Base-by-base conservation (phyloP, 2,113 vertebrate genomes). In the Odontesthes bonariensis region DNA sequence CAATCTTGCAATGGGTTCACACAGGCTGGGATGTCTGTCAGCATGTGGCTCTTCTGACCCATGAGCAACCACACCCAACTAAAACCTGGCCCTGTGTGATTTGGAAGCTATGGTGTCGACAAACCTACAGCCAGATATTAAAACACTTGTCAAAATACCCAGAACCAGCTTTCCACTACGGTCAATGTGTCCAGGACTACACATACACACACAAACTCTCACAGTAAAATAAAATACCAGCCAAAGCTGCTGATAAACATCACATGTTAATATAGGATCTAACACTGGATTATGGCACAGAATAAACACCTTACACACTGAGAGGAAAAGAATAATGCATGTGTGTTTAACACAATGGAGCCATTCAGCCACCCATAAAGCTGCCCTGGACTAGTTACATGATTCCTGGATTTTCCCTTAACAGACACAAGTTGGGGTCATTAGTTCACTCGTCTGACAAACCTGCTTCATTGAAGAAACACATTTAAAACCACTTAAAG, bases 281-380 rank as follows among this genome's bases (percentile, higher is more conserved):
- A 54, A 66, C 57, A 20, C 42, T 71, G 84, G 74, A 90, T 89
- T 86, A 82, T 49, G 8, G 35, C 60, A 66, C 85, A 49, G 51
- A 82, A 83, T 78, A 86, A 88, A 86, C 78, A 86, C 78, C 83
- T 85, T 73, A 66, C 61, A 79, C 71, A n/a, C 51, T 0, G 20
- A 75, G 55, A 71, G 71, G 33, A 53, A 87, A 82, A 63, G 69
- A 82, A 84, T 84, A 79, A 87, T 67, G 69, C 63, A 40, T 76
- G 74, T 77, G 79, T 80, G 75, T 80, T 84, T 31, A 27, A 75
- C 49, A 89, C 90, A 92, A 89, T 77, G 64, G 66, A 27, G 72
- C 83, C 19, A 78, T 89, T 88, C 65, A 85, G 44, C 35, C 16
- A 6, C 44, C 13, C 22, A 1, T 54, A 79, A 88, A 84, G 73